These are phyloP conservation scores for Oxycera nigricornis DNA, from an alignment of 2,888 invertebrate species.

Conservation along the genomic window DNA sequence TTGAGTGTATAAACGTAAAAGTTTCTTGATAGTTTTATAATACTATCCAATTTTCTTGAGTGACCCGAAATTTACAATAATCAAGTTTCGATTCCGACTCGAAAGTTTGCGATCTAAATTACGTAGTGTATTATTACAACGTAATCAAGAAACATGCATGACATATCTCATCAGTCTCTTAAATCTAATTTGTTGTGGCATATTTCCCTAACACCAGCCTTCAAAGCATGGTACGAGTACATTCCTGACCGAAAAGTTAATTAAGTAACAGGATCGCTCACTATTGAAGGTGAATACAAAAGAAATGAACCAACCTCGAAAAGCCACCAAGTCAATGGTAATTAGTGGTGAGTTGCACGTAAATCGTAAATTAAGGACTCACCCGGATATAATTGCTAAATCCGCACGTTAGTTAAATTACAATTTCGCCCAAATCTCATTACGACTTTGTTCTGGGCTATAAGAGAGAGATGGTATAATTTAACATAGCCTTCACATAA, in stretches of 20 bases:
- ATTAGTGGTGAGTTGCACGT: conserved; percentile 28
- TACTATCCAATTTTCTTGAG: too few species aligned
- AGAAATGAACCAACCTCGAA: conserved; percentile 1
- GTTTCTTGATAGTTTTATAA: too few species aligned
- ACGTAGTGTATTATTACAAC: too few species aligned
- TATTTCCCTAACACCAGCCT: neutral
- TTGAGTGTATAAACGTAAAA: too few species aligned
- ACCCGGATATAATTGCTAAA: conserved; percentile 1
- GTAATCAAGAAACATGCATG: neutral
- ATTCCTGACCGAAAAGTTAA: neutral
- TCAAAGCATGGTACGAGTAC: neutral
- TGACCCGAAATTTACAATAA: too few species aligned
- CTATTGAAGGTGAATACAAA: neutral
- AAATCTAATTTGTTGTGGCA: neutral
- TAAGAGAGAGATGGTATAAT: neutral
- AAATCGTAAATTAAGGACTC: conserved; percentile 29
- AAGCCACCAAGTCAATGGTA: conserved; percentile 30
- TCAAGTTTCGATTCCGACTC: too few species aligned
- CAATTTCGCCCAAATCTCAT: conserved; percentile 38
- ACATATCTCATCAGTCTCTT: neutral
- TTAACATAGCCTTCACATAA: conserved; percentile 7
- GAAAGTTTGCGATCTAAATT: too few species aligned
- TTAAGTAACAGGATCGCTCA: neutral
- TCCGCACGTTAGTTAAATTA: conserved; percentile 17
- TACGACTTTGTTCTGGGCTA: conserved; percentile 20